A percentile compares a stretch with the other conserved stretches of the same genome.
Conservation (phyloP, 2,797 vertebrate species). For the Coranthus polyacanthus region DNA sequence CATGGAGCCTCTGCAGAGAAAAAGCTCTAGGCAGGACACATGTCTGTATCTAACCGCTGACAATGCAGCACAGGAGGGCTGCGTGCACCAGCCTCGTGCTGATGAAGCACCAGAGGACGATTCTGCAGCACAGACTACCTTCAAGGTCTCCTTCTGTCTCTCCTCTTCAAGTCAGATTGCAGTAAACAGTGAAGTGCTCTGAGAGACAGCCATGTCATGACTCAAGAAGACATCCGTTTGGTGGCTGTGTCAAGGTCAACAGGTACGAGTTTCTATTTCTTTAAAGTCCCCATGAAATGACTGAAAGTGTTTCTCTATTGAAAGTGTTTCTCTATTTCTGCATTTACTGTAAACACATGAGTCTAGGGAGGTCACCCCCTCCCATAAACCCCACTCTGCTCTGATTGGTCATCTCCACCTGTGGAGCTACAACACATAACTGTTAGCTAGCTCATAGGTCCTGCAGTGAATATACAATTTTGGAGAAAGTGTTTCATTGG, state of each 20-base stretch:
- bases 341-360: no score
- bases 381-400: no score
- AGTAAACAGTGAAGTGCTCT: conserved; percentile 17
- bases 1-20: conserved; percentile 19
- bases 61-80: conserved; percentile 45
- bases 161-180: conserved; percentile 21
- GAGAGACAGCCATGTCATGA: conserved; percentile 3
- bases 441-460: no score
- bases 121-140: conserved; percentile 38
- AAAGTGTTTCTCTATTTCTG: no score
- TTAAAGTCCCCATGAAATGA: conserved; percentile 4
- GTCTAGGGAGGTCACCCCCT: no score
- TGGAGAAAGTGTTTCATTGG: no score
- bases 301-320: not conserved
- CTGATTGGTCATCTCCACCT: no score
- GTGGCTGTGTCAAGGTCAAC: conserved; percentile 36
- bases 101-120: conserved; percentile 61
- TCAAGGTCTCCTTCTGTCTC: conserved; percentile 30
- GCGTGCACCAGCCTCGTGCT: conserved; percentile 52
- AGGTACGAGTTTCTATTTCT: conserved; percentile 53
- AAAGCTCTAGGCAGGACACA: conserved; percentile 29
- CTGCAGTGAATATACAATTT: no score
- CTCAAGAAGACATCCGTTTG: conserved; percentile 12
- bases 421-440: no score
- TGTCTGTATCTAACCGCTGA: conserved; percentile 51